Percentiles rank a stretch among this genome's conserved stretches.
phyloP scores from a whole-genome alignment of 2,113 vertebrate species.

The Rhinolophus sinicus region DNA sequence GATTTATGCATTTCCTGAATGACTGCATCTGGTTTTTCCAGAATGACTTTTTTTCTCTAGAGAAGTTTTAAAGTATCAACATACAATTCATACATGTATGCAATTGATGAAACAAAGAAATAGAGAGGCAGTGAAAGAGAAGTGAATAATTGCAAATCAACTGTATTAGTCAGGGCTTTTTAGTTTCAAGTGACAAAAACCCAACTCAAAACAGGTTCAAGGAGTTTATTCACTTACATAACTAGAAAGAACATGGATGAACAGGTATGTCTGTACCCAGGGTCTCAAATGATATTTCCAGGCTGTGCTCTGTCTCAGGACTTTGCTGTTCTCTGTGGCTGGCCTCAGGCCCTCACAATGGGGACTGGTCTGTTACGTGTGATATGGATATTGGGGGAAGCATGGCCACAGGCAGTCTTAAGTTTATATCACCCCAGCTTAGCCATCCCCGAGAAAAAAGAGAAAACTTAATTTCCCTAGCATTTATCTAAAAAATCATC shows the following conservation, averaged over 20 bases:
- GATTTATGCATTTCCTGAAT: constrained; percentile 53
- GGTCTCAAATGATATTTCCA: neutral
- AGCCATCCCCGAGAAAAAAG: neutral
- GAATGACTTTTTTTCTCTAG: constrained; percentile 6
- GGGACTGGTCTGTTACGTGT: neutral
- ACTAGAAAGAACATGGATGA: neutral
- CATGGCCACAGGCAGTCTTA: neutral
- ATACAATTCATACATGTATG: neutral
- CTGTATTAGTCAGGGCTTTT: neutral
- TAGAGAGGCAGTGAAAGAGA: neutral
- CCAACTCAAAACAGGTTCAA: neutral
- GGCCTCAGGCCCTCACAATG: too few species aligned
- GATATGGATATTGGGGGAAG: neutral
- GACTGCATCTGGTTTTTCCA: constrained; percentile 31
- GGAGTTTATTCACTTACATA: neutral
- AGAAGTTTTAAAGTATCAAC: neutral
- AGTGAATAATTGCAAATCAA: neutral
- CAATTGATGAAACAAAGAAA: neutral
- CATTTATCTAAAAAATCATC: neutral
- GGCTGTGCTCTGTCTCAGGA: neutral
- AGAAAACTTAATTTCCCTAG: neutral
- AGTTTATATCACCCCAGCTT: neutral
- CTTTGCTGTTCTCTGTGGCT: neutral
- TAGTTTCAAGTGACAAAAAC: neutral
- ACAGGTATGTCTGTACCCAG: neutral